Conservation (phyloP, 2,888 invertebrate species). For the Oxycera nigricornis region DNA sequence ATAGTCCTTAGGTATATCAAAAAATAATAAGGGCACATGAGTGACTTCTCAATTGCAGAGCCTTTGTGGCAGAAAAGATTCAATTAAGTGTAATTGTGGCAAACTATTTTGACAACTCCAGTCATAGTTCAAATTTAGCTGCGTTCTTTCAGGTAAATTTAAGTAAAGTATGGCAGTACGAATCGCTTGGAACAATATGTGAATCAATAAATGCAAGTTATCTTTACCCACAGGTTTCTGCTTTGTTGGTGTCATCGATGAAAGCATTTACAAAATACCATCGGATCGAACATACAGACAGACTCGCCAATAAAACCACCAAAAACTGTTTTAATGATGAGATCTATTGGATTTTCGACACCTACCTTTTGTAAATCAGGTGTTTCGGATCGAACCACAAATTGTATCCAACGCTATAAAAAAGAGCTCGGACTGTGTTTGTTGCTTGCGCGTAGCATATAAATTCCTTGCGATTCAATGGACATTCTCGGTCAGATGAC, state of each 20-base stretch:
- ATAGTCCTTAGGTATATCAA: no score
- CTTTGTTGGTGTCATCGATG: constrained; percentile 25
- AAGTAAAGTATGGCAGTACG: neutral
- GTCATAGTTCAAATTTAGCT: no score
- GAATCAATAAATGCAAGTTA: neutral
- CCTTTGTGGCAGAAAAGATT: no score
- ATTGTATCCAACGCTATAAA: neutral
- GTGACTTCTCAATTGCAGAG: no score
- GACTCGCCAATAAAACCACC: neutral
- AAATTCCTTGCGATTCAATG: neutral
- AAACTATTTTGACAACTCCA: no score
- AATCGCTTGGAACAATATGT: no score
- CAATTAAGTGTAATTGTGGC: no score
- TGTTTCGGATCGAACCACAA: neutral
- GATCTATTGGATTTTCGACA: constrained; percentile 27
- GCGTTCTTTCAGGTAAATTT: no score
- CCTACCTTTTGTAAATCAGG: constrained; percentile 32
- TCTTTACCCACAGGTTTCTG: neutral
- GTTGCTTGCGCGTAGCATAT: neutral
- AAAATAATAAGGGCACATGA: no score
- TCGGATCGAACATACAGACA: constrained; percentile 13
- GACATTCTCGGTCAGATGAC: constrained; percentile 6
- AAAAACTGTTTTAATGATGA: constrained; percentile 20
- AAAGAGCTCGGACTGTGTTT: neutral
- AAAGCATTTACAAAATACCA: constrained; percentile 30